A percentile compares a stretch with the other conserved stretches of the same genome.
phyloP scores from a whole-genome alignment of 2,113 vertebrate species.

The Neotoma lepida region DNA sequence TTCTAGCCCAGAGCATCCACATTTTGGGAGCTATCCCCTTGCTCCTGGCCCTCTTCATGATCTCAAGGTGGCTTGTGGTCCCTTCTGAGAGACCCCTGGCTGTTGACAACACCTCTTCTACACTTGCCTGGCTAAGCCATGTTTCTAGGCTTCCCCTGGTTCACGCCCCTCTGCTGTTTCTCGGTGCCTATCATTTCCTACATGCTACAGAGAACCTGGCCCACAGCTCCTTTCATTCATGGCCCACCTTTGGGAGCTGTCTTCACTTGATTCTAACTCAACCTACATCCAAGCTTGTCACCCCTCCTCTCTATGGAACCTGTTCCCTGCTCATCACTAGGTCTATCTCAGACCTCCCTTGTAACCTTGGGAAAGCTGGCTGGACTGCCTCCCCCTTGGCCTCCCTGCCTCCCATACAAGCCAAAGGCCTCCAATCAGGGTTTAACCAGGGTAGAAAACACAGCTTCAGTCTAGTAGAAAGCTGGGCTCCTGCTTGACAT shows the following conservation, averaged over 20 bases:
- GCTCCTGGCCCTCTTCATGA: neutral
- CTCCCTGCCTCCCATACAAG: neutral
- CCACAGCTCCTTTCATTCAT: neutral
- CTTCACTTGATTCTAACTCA: neutral
- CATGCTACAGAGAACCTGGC: neutral
- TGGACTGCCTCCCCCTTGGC: neutral
- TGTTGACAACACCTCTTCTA: neutral
- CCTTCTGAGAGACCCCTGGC: neutral
- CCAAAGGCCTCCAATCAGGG: neutral
- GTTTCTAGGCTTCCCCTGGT: neutral
- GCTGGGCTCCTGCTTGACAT: neutral
- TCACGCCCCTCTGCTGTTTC: neutral
- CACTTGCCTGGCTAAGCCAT: neutral
- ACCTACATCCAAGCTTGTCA: neutral
- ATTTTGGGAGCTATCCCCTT: neutral
- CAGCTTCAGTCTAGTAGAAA: neutral
- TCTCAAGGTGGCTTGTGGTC: neutral
- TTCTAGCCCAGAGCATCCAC: neutral
- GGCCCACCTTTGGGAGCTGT: neutral
- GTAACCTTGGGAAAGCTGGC: neutral
- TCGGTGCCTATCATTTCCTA: rapidly evolving
- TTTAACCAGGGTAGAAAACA: neutral
- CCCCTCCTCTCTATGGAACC: neutral
- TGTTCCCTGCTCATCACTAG: neutral
- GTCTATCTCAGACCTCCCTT: neutral